These are phyloP conservation scores for Xiphophorus hellerii DNA, from an alignment of 2,113 vertebrate genomes.

Conservation along the genomic window DNA sequence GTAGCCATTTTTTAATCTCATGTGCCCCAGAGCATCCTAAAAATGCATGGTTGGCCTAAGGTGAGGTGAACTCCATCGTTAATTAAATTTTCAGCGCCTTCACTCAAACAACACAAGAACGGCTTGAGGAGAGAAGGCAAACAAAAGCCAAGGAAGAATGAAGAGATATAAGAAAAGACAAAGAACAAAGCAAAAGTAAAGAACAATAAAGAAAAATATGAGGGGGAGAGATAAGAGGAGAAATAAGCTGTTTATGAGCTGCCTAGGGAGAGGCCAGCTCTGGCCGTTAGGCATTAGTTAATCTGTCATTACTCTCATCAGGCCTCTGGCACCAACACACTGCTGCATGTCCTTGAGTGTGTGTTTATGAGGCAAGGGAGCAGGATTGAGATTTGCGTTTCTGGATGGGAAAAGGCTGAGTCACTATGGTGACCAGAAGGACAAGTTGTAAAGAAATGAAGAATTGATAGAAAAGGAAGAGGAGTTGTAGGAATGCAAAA, in stretches of 20 bases:
- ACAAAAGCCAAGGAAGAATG: constrained; percentile 3
- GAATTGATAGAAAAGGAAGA: constrained; percentile 12
- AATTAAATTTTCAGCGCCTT: constrained; percentile 37
- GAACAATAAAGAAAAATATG: constrained; percentile 11
- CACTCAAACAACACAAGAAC: constrained; percentile 21
- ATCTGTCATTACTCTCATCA: constrained; percentile 77
- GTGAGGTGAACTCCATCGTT: constrained; percentile 15
- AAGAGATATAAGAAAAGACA: constrained; percentile 19
- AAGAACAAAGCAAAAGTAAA: constrained; percentile 15
- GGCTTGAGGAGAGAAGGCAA: constrained; percentile 22
- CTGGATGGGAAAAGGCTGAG: constrained; percentile 66
- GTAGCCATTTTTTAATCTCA: constrained; percentile 13
- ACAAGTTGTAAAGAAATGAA: constrained; percentile 36
- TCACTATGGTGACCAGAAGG: constrained; percentile 72
- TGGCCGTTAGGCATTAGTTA: constrained; percentile 66
- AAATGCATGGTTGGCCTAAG: constrained; percentile 18
- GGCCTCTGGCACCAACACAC: constrained; percentile 58
- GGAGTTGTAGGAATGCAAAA: constrained; percentile 10
- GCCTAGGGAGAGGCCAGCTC: constrained; percentile 68
- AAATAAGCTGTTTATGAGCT: constrained; percentile 64
- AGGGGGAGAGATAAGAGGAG: constrained; percentile 16
- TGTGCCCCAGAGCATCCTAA: constrained; percentile 10
- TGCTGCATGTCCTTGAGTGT: constrained; percentile 23
- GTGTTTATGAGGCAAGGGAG: constrained; percentile 35
- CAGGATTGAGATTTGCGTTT: constrained; percentile 66